phyloP scores from a whole-genome alignment of 2,113 vertebrate genomes.

The Cololabis saira region DNA sequence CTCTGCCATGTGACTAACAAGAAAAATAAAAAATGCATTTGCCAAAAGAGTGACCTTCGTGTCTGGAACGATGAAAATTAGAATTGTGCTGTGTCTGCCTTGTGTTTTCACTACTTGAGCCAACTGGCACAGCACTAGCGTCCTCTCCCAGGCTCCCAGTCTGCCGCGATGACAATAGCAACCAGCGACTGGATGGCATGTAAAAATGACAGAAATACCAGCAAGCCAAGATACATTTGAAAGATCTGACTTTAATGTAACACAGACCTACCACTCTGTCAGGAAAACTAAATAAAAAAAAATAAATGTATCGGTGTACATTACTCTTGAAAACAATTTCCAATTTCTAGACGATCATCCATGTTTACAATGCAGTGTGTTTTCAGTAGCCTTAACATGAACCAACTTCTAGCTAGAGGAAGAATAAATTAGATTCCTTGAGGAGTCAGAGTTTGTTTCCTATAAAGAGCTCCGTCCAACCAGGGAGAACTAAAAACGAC shows the following conservation, averaged over 20 bases:
- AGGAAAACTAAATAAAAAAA: conserved; percentile 16
- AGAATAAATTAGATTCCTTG: conserved; percentile 36
- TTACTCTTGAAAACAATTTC: conserved; percentile 7
- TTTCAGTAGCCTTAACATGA: conserved; percentile 34
- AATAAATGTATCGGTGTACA: conserved; percentile 21
- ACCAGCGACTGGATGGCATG: conserved; percentile 73
- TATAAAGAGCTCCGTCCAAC: conserved; percentile 46
- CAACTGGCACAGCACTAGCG: conserved; percentile 79
- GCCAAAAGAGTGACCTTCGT: conserved; percentile 75
- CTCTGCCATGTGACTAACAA: conserved; percentile 51
- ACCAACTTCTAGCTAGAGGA: conserved; percentile 21
- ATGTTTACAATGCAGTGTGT: conserved; percentile 15
- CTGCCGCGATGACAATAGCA: conserved; percentile 80
- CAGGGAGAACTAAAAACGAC: conserved; percentile 50
- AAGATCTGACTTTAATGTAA: conserved; percentile 56
- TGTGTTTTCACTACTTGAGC: conserved; percentile 77
- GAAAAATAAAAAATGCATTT: conserved; percentile 55
- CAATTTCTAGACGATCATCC: conserved; percentile 24
- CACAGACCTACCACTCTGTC: conserved; percentile 30
- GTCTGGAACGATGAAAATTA: conserved; percentile 79
- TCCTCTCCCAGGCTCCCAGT: conserved; percentile 75
- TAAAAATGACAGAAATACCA: conserved; percentile 72
- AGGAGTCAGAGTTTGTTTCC: conserved; percentile 52
- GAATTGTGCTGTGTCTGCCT: conserved; percentile 79
- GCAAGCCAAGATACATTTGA: conserved; percentile 68